A percentile compares a stretch with the other conserved stretches of the same genome.
Conservation (phyloP, 1,140 invertebrate species). For the Leucophenga varia region DNA sequence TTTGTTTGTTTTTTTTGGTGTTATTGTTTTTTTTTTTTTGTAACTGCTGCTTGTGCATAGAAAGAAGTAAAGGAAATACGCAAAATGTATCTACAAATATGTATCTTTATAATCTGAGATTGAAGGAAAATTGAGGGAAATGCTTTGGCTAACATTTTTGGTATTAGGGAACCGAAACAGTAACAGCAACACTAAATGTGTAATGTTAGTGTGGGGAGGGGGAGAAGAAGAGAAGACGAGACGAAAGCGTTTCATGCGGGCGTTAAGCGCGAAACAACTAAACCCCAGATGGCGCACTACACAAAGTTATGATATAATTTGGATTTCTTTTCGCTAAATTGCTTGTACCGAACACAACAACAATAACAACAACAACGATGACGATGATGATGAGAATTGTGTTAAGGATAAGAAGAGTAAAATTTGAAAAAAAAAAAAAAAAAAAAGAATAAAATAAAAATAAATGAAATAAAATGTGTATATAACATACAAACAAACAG, state of each 20-base stretch:
- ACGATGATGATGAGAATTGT: no score
- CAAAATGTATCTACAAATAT: no score
- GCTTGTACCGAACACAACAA: constrained; percentile 48
- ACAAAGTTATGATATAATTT: constrained; percentile 55
- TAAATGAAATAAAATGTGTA: no score
- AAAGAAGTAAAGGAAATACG: no score
- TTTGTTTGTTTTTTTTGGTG: not conserved
- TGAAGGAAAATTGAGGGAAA: constrained; percentile 37
- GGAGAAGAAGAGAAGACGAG: constrained; percentile 10
- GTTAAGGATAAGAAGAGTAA: no score
- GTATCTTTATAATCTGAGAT: no score
- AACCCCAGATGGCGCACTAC: constrained; percentile 53
- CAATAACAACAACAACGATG: no score
- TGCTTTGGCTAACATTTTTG: constrained; percentile 29
- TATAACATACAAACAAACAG: no score
- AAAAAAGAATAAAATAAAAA: no score
- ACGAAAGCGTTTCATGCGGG: no score
- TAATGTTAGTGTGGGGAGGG: constrained; percentile 2
- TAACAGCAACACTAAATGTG: not conserved
- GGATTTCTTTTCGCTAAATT: constrained; percentile 54
- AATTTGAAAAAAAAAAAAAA: no score
- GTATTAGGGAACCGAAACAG: constrained; percentile 12
- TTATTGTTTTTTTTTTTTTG: not conserved
- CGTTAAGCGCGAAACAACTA: no score
- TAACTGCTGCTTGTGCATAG: not conserved